Conservation (phyloP, 2,113 vertebrate species). For the Anthoscopus minutus region DNA sequence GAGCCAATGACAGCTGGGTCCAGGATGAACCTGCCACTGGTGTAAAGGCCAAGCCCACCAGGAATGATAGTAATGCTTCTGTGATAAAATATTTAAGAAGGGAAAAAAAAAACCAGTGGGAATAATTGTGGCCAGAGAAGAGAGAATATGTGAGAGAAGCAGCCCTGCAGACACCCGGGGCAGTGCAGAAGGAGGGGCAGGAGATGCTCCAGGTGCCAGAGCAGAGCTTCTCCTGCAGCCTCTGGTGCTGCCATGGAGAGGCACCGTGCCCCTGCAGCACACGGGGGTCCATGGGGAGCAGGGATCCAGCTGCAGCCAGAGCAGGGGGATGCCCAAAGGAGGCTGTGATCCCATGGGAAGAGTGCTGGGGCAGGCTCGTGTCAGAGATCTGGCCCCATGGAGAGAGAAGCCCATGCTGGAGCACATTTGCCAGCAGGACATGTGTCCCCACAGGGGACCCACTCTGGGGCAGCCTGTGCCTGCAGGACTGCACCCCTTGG, state of each 20-base stretch:
- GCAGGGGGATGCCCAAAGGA: neutral
- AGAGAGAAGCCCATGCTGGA: neutral
- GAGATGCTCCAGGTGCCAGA: neutral
- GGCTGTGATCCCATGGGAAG: neutral
- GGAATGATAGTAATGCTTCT: neutral
- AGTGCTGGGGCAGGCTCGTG: neutral
- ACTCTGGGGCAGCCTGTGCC: neutral
- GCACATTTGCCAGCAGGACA: neutral
- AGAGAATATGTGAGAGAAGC: neutral
- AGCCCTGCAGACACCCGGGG: neutral
- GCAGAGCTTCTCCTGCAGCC: neutral
- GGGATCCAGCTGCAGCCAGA: too few species aligned
- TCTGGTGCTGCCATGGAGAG: neutral
- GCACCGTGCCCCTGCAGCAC: neutral
- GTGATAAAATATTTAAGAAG: neutral
- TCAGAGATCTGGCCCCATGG: neutral
- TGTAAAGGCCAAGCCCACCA: neutral
- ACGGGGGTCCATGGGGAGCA: too few species aligned
- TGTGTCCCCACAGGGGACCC: neutral
- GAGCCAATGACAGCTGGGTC: accelerated
- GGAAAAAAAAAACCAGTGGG: neutral
- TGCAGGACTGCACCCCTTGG: neutral
- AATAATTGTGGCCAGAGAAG: neutral
- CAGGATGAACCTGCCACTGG: neutral
- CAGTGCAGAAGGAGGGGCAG: neutral